These are phyloP conservation scores for Samia ricini DNA, from an alignment of 1,140 invertebrate genomes.

Conservation along the genomic window DNA sequence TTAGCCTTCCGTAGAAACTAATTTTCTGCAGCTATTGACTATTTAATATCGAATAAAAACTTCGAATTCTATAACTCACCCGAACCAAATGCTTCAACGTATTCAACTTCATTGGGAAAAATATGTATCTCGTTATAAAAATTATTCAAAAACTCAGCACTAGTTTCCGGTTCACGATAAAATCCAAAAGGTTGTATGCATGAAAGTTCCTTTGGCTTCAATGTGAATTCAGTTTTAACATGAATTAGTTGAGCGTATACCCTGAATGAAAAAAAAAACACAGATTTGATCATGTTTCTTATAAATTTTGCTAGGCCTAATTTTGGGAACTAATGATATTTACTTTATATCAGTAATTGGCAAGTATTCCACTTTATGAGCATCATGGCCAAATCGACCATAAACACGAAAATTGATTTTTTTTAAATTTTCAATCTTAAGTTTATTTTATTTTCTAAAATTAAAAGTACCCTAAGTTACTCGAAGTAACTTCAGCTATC, in stretches of 20 bases:
- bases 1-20: too few species aligned
- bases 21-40: neutral
- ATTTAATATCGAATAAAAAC: neutral
- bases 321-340: neutral
- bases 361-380: neutral
- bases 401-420: neutral
- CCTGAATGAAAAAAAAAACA: slow-evolving; percentile 46
- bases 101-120: slow-evolving; percentile 80
- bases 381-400: neutral
- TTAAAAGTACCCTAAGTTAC: too few species aligned
- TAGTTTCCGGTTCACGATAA: slow-evolving; percentile 77
- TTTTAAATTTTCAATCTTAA: too few species aligned
- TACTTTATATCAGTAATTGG: neutral
- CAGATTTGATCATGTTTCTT: neutral
- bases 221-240: slow-evolving; percentile 78
- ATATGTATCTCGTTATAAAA: slow-evolving; percentile 81
- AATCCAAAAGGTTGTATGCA: slow-evolving; percentile 53
- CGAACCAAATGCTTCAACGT: slow-evolving; percentile 88
- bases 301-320: neutral
- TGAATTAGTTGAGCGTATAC: slow-evolving; percentile 85
- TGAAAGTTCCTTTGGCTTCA: slow-evolving; percentile 15
- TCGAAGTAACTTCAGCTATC: too few species aligned
- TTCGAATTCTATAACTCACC: slow-evolving; percentile 39
- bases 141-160: slow-evolving; percentile 77
- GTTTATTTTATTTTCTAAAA: too few species aligned